Conservation (phyloP, 2,113 vertebrate genomes). For the Lycaon pictus region DNA sequence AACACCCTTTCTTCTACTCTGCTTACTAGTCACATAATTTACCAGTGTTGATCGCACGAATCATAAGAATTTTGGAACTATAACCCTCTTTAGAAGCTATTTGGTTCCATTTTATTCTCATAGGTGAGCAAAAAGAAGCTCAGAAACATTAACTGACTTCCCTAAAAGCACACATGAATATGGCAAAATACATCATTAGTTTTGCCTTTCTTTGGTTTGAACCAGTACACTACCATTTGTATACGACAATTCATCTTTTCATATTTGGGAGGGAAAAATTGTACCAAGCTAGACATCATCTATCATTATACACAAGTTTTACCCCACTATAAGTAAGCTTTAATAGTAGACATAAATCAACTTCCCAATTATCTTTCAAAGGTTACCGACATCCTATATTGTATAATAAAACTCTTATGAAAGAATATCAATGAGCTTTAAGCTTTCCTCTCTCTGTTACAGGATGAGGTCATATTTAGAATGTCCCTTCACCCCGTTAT, state of each 20-base stretch:
- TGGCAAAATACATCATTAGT: neutral
- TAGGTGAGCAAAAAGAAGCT: conserved; percentile 30
- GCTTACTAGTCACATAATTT: neutral
- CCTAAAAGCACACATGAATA: neutral
- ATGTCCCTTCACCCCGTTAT: neutral
- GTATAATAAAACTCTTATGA: neutral
- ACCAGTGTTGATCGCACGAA: neutral
- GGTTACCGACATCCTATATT: neutral
- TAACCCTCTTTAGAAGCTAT: neutral
- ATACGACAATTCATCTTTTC: neutral
- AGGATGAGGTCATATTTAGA: conserved; percentile 28
- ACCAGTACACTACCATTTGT: neutral
- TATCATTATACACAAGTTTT: conserved; percentile 12
- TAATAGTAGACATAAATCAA: conserved; percentile 16
- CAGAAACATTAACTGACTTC: neutral
- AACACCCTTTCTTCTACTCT: neutral
- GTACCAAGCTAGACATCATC: neutral
- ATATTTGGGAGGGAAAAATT: neutral
- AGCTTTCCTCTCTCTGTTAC: neutral
- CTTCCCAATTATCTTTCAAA: conserved; percentile 31
- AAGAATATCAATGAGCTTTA: neutral
- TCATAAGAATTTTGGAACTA: neutral
- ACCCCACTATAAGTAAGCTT: neutral
- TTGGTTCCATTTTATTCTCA: neutral
- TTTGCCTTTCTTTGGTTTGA: conserved; percentile 31